These are phyloP conservation scores for Halisarca cf. caerulea DNA, from an alignment of 37 sponge, comb jelly and placozoan species.

Conservation along the genomic window DNA sequence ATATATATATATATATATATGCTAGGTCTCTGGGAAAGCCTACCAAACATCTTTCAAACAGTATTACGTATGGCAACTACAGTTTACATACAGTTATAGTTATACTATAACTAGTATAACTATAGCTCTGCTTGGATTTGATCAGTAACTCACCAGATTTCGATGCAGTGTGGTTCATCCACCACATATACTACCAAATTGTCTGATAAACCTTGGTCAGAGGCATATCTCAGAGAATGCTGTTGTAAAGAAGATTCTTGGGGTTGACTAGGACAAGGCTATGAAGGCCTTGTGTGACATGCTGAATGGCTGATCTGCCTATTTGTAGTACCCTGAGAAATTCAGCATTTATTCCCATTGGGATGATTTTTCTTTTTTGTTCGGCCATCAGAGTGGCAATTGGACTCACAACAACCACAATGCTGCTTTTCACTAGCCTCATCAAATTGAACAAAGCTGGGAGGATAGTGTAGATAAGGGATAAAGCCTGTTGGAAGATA, in stretches of 20 bases:
- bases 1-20: too few species aligned
- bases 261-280: slow-evolving; percentile 24
- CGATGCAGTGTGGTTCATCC: slow-evolving; percentile 37
- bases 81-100: too few species aligned
- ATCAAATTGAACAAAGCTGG: slow-evolving; percentile 3
- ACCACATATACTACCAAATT: slow-evolving; percentile 32
- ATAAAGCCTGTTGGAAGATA: slow-evolving; percentile 16
- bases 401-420: slow-evolving; percentile 42
- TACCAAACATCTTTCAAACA: slow-evolving; percentile 10
- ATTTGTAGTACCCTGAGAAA: slow-evolving; percentile 5
- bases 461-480: not conserved
- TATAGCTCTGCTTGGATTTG: not conserved
- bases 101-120: not conserved
- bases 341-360: slow-evolving; percentile 18
- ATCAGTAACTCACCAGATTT: slow-evolving; percentile 26
- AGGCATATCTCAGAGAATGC: slow-evolving; percentile 7
- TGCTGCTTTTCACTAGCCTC: not conserved
- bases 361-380: slow-evolving; percentile 11
- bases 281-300: not conserved
- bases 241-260: not conserved
- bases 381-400: slow-evolving; percentile 25
- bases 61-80: not conserved
- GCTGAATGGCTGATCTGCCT: not conserved
- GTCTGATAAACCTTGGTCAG: slow-evolving; percentile 6
- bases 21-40: slow-evolving; percentile 16